Percentiles rank a stretch among this genome's conserved stretches.
These are phyloP conservation scores for Cricetomys ansorgei DNA, from an alignment of 2,113 vertebrate genomes.

Conservation along the genomic window DNA sequence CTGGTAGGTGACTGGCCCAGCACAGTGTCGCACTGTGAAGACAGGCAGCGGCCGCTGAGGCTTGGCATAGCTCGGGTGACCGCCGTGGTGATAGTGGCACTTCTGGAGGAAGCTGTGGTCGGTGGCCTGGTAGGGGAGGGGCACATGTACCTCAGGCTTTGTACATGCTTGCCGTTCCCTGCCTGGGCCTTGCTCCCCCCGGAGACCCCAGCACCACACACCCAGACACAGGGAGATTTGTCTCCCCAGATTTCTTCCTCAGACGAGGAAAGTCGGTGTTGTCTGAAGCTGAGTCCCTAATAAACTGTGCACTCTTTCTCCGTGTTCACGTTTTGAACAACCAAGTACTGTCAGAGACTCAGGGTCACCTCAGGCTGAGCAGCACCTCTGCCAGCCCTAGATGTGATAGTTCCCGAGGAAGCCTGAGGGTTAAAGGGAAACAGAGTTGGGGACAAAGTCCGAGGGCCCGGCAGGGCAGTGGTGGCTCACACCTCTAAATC, in stretches of 20 bases:
- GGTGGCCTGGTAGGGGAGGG: slow-evolving; percentile 88
- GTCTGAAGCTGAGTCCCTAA: neutral
- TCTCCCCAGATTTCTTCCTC: neutral
- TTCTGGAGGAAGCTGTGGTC: slow-evolving; percentile 98
- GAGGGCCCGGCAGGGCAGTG: too few species aligned
- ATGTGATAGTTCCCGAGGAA: neutral
- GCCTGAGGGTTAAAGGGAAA: neutral
- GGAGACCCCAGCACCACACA: neutral
- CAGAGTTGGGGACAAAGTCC: rapidly evolving
- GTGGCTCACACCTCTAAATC: too few species aligned
- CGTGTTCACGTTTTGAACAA: neutral
- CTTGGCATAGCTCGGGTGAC: slow-evolving; percentile 91
- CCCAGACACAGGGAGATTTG: neutral
- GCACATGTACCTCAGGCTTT: neutral
- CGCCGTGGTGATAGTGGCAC: slow-evolving; percentile 95
- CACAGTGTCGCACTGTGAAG: slow-evolving; percentile 94
- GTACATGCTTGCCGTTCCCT: rapidly evolving
- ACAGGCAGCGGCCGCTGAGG: slow-evolving; percentile 94
- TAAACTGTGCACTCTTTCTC: neutral
- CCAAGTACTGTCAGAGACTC: neutral
- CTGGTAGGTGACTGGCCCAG: slow-evolving; percentile 95
- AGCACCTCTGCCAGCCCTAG: neutral
- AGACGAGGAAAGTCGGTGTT: too few species aligned
- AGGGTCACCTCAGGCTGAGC: too few species aligned
- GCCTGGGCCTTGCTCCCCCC: neutral